These are phyloP conservation scores for Prionace glauca DNA, from an alignment of 2,797 vertebrate genomes.

Conservation along the genomic window DNA sequence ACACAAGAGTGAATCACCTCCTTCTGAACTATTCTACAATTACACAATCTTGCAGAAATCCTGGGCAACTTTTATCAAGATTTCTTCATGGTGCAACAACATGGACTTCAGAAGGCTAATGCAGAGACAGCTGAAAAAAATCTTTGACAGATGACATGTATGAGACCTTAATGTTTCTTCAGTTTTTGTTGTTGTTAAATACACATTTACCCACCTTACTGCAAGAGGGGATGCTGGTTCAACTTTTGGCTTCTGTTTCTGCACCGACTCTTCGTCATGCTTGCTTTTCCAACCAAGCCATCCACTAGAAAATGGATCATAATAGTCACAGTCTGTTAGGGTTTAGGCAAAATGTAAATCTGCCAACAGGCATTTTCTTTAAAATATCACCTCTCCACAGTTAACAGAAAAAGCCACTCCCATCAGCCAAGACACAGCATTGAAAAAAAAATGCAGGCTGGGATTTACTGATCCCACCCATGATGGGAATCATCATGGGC, in stretches of 20 bases:
- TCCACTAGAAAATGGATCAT: slow-evolving; percentile 62
- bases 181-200: neutral
- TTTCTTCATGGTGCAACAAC: neutral
- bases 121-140: neutral
- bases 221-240: slow-evolving; percentile 82
- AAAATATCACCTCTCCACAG: neutral
- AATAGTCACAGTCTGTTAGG: neutral
- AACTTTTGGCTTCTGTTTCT: slow-evolving; percentile 90
- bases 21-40: neutral
- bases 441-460: neutral
- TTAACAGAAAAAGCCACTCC: neutral
- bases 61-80: neutral
- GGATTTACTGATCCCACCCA: too few species aligned
- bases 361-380: slow-evolving; percentile 15
- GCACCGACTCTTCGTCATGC: slow-evolving; percentile 77
- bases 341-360: neutral
- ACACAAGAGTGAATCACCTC: neutral
- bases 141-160: neutral
- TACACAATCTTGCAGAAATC: neutral
- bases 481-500: too few species aligned
- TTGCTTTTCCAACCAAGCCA: slow-evolving; percentile 95
- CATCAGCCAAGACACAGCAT: neutral
- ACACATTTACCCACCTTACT: slow-evolving; percentile 66
- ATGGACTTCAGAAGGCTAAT: neutral
- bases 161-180: neutral